These are phyloP conservation scores for Belgica antarctica DNA, from an alignment of 2,888 invertebrate species.

Conservation along the genomic window DNA sequence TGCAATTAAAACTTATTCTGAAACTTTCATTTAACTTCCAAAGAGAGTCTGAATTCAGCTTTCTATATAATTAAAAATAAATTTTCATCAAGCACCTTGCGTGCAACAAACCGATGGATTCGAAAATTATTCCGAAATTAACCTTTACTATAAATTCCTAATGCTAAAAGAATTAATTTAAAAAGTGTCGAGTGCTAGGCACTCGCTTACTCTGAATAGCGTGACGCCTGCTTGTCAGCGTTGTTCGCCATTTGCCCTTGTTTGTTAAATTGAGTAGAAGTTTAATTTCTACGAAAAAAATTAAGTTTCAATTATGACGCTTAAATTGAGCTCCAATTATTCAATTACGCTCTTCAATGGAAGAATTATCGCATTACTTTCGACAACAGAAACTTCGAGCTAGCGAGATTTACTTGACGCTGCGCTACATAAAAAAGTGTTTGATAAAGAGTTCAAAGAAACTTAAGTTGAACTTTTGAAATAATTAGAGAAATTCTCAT, in stretches of 20 bases:
- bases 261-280: conserved; percentile 28
- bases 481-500: too few relatives aligned
- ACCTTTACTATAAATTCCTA: conserved; percentile 2
- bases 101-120: conserved; percentile 22
- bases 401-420: too few relatives aligned
- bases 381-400: too few relatives aligned
- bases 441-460: too few relatives aligned
- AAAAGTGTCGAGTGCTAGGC: background rate
- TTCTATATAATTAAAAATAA: conserved; percentile 11
- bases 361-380: conserved; percentile 20
- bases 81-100: background rate
- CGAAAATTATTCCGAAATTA: conserved; percentile 10
- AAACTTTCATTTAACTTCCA: background rate
- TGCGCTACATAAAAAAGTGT: too few relatives aligned
- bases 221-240: background rate
- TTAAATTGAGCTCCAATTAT: conserved; percentile 6
- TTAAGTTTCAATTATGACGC: conserved; percentile 5
- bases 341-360: conserved; percentile 16
- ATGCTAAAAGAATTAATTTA: conserved; percentile 23
- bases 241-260: conserved; percentile 8
- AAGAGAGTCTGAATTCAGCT: background rate
- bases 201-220: background rate
- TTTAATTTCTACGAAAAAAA: background rate
- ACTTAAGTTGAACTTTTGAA: too few relatives aligned
- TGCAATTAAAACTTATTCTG: conserved; percentile 11